Evolutionary conservation across 2,888 invertebrate genomes (phyloP).

Genomic region (Strigamia transsilvanica): DNA sequence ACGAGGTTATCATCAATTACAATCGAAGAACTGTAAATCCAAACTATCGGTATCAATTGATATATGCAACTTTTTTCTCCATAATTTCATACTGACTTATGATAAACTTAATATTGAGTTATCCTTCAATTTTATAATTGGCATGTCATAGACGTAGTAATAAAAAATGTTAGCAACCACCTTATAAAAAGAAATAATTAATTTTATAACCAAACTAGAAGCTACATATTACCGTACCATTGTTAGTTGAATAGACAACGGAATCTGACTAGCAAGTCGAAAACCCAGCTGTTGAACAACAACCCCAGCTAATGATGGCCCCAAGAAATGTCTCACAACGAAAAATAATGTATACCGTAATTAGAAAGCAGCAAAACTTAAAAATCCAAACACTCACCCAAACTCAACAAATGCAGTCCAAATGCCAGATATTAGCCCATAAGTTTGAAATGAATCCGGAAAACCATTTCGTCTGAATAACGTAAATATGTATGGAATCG

Average conservation of each 20-base stretch:
- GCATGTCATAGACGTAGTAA: too few relatives aligned
- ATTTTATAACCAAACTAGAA: too few relatives aligned
- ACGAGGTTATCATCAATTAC: too few relatives aligned
- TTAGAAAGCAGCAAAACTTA: not conserved
- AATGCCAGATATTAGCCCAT: not conserved
- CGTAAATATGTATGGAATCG: too few relatives aligned
- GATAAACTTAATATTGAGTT: not conserved
- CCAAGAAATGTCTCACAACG: not conserved
- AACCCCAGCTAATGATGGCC: not conserved
- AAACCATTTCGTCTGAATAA: not conserved
- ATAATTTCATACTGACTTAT: not conserved
- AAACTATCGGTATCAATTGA: too few relatives aligned
- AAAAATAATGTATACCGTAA: slow-evolving; percentile 56
- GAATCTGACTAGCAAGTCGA: not conserved
- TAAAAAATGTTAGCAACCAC: too few relatives aligned
- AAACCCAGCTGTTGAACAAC: not conserved
- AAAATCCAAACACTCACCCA: not conserved
- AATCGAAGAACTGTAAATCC: too few relatives aligned
- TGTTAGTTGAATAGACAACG: too few relatives aligned
- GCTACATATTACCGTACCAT: too few relatives aligned
- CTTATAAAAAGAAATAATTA: too few relatives aligned
- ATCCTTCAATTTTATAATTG: too few relatives aligned
- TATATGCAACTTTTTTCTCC: too few relatives aligned
- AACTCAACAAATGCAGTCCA: slow-evolving; percentile 11
- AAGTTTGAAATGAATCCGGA: not conserved